Base-by-base conservation (phyloP, 1,140 invertebrate genomes). In the Thaumetopoea pityocampa region DNA sequence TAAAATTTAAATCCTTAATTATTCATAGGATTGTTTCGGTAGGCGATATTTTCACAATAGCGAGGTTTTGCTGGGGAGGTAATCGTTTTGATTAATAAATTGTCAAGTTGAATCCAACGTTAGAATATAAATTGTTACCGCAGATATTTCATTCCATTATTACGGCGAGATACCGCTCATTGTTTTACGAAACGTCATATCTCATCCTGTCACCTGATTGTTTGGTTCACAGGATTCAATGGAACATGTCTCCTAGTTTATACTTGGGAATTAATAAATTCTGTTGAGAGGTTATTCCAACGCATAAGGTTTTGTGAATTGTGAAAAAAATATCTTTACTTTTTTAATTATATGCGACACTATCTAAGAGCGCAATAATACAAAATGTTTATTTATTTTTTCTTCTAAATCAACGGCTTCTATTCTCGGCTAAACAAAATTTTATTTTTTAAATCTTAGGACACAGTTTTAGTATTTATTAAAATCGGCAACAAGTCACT, bases 1-100 rank as follows among this genome's bases (percentile, higher is more conserved):
- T 71, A 74, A 79, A 82, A 83, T 80, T 74, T 81, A 79, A 83
- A 79, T 82, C 77, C 77, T 74, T 80, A 84, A 84, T 84, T 84
- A 84, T 84, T 84, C 78, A 84, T 73, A 73, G 74, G 73, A 82
- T 84, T 84, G 80, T 84, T 82, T 73, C 61, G 70, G 59, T 54
- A 58, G 74, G 79, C 73, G 80, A 84, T 84, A 84, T 82, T 84
- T 84, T 77, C 78, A 82, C 78, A 84, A 84, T 80, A 80, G 76
- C 59, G 51, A 59, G 71, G 66, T 63, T 76, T 68, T 61, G 67
- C 65, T 46, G 54, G 76, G 71, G 77, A 64, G 69, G 80, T 80
- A 84, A 84, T 82, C 76, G 77, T 64, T 82, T 80, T 84, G 80
- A 84, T 82, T 82, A 84, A 84, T 84, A 84, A 84, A 84, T 84